Evolutionary conservation across 2,888 invertebrate species (phyloP).

Genomic region (Cheilosia urbana): DNA sequence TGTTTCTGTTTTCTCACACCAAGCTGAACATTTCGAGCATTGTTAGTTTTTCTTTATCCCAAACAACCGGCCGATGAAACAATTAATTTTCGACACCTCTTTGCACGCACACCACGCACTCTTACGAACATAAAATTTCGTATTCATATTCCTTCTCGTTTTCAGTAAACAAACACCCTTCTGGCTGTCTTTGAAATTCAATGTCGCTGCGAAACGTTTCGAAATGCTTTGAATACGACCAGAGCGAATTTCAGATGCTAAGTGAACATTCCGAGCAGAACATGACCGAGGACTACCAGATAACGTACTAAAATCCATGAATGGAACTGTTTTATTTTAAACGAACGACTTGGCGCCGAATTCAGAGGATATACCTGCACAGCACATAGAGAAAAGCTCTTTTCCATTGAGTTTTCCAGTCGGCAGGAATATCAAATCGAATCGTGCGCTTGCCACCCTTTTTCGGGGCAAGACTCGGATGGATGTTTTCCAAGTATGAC

Average conservation of each 20-base stretch:
- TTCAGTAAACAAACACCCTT: background rate
- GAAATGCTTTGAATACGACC: constrained; percentile 14
- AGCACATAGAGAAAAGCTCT: constrained; percentile 45
- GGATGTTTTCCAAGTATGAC: constrained; percentile 6
- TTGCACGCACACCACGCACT: too few relatives aligned
- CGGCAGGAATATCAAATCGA: constrained; percentile 18
- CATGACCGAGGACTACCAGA: constrained; percentile 52
- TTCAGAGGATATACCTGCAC: background rate
- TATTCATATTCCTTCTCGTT: too few relatives aligned
- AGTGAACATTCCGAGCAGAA: constrained; percentile 29
- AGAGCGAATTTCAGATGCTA: constrained; percentile 6
- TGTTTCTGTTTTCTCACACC: background rate
- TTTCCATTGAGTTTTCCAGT: constrained; percentile 55
- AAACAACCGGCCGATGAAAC: too few relatives aligned
- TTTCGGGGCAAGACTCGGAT: constrained; percentile 9
- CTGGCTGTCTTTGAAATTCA: constrained; percentile 21
- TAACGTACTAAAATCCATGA: constrained; percentile 66
- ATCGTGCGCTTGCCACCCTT: background rate
- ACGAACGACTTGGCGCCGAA: constrained; percentile 46
- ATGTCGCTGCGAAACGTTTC: constrained; percentile 5
- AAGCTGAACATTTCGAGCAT: too few relatives aligned
- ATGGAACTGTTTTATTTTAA: constrained; percentile 65
- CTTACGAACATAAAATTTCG: too few relatives aligned
- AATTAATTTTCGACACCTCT: too few relatives aligned
- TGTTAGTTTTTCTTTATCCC: too few relatives aligned